phyloP scores from a whole-genome alignment of 2,888 invertebrate genomes.

The Cosmopolites sordidus region DNA sequence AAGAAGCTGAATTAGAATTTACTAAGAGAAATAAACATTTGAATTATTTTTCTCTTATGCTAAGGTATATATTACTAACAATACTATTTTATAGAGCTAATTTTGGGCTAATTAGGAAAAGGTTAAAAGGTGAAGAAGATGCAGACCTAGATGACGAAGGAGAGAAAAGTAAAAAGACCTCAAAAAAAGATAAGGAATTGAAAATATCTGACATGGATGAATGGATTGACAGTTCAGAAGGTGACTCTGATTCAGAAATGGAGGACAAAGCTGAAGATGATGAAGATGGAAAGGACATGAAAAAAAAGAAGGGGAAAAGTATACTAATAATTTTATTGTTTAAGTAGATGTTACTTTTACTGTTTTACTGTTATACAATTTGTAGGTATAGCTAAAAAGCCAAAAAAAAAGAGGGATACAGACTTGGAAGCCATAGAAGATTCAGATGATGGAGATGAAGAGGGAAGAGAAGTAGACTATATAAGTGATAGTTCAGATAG shows the following conservation, averaged over 20 bases:
- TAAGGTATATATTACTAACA: slow-evolving; percentile 58
- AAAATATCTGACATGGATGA: slow-evolving; percentile 94
- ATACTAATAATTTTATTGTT: not conserved
- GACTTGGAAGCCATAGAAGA: slow-evolving; percentile 92
- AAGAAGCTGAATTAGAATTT: slow-evolving; percentile 98
- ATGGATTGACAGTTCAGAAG: slow-evolving; percentile 78
- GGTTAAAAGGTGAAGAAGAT: slow-evolving; percentile 53
- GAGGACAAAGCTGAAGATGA: slow-evolving; percentile 64
- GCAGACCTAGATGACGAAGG: slow-evolving; percentile 62
- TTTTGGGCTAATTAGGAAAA: slow-evolving; percentile 54
- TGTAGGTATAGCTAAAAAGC: slow-evolving; percentile 25
- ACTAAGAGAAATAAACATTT: slow-evolving; percentile 90
- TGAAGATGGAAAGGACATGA: slow-evolving; percentile 58
- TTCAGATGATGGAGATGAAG: slow-evolving; percentile 95
- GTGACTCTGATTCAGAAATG: slow-evolving; percentile 71
- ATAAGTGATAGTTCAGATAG: slow-evolving; percentile 75
- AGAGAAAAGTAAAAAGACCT: slow-evolving; percentile 48
- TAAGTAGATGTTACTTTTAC: not conserved
- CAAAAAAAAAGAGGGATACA: slow-evolving; percentile 74
- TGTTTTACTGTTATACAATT: not conserved
- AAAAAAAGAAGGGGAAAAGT: slow-evolving; percentile 39
- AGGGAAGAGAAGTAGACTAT: slow-evolving; percentile 91
- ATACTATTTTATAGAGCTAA: slow-evolving; percentile 34
- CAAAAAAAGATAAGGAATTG: slow-evolving; percentile 54
- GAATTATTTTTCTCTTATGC: slow-evolving; percentile 94